Percentiles rank a stretch among this genome's conserved stretches.
These are phyloP conservation scores for Arge pagana DNA, from an alignment of 2,888 invertebrate species.

Conservation along the genomic window DNA sequence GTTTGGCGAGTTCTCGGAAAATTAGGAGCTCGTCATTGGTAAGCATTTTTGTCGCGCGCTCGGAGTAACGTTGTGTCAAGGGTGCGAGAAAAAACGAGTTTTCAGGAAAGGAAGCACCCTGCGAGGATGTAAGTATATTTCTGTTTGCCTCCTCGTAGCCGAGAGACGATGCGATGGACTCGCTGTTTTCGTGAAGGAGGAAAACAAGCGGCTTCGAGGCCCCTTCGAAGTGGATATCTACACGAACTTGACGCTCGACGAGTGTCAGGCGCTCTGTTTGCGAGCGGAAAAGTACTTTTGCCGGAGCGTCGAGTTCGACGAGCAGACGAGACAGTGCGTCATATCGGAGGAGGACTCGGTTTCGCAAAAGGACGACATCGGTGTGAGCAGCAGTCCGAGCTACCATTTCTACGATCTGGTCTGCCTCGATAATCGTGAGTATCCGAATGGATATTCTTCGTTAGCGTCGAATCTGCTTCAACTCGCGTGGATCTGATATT, in stretches of 20 bases:
- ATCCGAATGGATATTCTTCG: too few species aligned
- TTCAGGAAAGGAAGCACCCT: too few species aligned
- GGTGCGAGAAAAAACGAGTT: too few species aligned
- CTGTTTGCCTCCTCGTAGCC: constrained; percentile 65
- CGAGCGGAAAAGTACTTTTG: constrained; percentile 89
- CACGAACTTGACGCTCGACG: constrained; percentile 82
- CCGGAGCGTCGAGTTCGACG: constrained; percentile 87
- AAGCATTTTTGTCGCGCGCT: too few species aligned
- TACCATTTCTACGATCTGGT: constrained; percentile 89
- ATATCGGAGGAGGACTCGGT: constrained; percentile 90
- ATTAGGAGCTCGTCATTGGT: too few species aligned
- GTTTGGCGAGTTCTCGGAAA: too few species aligned
- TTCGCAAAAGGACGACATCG: constrained; percentile 86
- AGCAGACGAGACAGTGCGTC: constrained; percentile 84
- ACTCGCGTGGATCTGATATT: too few species aligned
- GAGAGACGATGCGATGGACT: constrained; percentile 85
- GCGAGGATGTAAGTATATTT: too few species aligned
- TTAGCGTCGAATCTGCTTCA: too few species aligned
- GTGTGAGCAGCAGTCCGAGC: constrained; percentile 81
- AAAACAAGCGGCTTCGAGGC: constrained; percentile 84
- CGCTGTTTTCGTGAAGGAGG: constrained; percentile 87
- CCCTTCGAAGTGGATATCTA: constrained; percentile 89
- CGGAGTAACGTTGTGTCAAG: too few species aligned
- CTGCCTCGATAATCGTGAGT: constrained; percentile 89
- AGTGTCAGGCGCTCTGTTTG: constrained; percentile 86